Percentiles rank a stretch among this genome's conserved stretches.
Conservation (phyloP, 2,888 invertebrate genomes). For the Andrena praecox region DNA sequence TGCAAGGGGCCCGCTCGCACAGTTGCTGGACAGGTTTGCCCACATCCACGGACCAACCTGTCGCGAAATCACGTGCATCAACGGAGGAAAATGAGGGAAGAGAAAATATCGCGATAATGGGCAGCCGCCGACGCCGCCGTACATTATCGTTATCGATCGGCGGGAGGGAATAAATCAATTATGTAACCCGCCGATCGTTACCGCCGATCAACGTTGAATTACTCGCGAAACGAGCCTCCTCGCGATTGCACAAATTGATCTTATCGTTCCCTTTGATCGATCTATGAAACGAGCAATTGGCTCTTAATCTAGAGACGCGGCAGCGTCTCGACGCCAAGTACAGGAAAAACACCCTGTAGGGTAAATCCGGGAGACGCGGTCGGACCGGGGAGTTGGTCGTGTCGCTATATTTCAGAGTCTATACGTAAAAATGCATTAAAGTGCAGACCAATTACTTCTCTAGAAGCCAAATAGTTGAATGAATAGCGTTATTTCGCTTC, state of each 20-base stretch:
- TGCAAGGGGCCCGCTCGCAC: slow-evolving; percentile 59
- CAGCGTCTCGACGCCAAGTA: too few relatives aligned
- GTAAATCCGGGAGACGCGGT: too few relatives aligned
- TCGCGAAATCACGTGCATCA: slow-evolving; percentile 53
- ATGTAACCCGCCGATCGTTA: slow-evolving; percentile 32
- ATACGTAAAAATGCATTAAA: too few relatives aligned
- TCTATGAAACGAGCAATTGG: background rate
- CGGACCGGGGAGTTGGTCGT: too few relatives aligned
- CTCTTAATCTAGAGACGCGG: too few relatives aligned
- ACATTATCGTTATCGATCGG: slow-evolving; percentile 47
- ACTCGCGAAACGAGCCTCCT: background rate
- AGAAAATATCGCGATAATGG: slow-evolving; percentile 56
- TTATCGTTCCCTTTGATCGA: background rate
- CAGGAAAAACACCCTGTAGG: too few relatives aligned
- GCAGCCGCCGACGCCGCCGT: background rate
- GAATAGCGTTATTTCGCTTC: too few relatives aligned
- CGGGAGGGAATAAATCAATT: slow-evolving; percentile 48
- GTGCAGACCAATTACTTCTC: too few relatives aligned
- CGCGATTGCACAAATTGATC: background rate
- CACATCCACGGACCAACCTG: slow-evolving; percentile 56
- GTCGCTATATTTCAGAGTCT: too few relatives aligned
- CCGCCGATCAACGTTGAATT: background rate
- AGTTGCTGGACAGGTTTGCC: slow-evolving; percentile 45
- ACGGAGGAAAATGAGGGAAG: slow-evolving; percentile 47
- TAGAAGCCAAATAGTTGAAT: too few relatives aligned